These are phyloP conservation scores for Mormyrus iriodes DNA, from an alignment of 2,113 vertebrate genomes.

Conservation along the genomic window DNA sequence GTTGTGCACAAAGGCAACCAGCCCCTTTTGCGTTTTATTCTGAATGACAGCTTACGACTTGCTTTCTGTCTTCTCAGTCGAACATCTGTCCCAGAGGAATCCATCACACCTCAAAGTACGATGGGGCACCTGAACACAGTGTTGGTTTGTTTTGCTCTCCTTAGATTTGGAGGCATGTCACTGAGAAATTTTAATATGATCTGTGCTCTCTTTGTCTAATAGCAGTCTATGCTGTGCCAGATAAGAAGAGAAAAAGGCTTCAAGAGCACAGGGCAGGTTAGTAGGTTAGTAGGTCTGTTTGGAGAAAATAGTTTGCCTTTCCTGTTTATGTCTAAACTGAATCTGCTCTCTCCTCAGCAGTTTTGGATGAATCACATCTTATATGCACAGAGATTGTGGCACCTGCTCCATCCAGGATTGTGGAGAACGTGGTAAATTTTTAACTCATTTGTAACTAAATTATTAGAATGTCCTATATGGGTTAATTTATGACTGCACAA, in stretches of 20 bases:
- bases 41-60: background rate
- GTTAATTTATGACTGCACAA: background rate
- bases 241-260: background rate
- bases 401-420: background rate
- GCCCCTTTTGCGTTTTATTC: background rate
- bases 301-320: background rate
- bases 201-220: background rate
- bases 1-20: background rate
- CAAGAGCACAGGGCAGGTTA: background rate
- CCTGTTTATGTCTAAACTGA: background rate
- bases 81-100: background rate
- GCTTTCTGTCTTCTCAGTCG: background rate
- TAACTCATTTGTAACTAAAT: background rate
- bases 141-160: background rate
- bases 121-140: background rate
- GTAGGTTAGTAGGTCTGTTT: background rate
- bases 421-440: background rate
- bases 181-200: background rate
- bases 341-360: background rate
- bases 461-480: background rate
- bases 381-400: background rate
- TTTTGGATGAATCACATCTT: background rate
- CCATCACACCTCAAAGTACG: background rate
- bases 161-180: background rate
- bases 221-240: background rate